Evolutionary conservation across 2,113 vertebrate genomes (phyloP), one percentile per base, ranked within the genome.

Genomic region (Thamnophis sirtalis): DNA sequence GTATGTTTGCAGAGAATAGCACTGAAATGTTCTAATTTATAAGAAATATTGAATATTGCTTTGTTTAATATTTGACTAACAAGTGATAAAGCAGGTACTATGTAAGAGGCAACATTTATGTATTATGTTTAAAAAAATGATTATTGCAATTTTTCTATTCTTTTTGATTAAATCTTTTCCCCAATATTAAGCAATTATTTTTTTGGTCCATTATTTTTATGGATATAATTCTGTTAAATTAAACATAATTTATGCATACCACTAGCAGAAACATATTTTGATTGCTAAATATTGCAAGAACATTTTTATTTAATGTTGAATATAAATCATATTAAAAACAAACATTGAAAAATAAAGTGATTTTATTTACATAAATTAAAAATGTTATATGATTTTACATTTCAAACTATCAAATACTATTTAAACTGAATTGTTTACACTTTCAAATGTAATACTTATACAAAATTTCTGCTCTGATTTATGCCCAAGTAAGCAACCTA

Each of bases 1-100:
- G 97, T 98, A 98, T 97, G 97, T 97, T 97, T 97, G 97, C 97
- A 95, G 93, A 98, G 96, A 97, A 96, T 97, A 97, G 97, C 93
- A 96, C 96, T 96, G 97, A 97, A 97, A 96, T 95, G 96, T 95
- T 91, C 94, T 97, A 97, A 97, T 97, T 97, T 97, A 97, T 97
- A 97, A 96, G 96, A 97, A 95, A 95, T 93, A 94, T 97, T 97
- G 97, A 96, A 95, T 96, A 94, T 97, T 98, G 96, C 94, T 97
- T 98, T 97, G 96, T 98, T 97, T 97, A 97, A 96, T 97, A 96
- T 97, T 98, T 97, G 97, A 97, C 96, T 97, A 96, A 96, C 87
- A 9, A 97, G 94, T 95, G 95, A 96, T 96, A 93, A 93, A 92
- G 90, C 95, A 96, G 96, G 95, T 97, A 88, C 86, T 89, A 96